phyloP scores from a whole-genome alignment of 2,888 invertebrate species.

The Mystacides longicornis region DNA sequence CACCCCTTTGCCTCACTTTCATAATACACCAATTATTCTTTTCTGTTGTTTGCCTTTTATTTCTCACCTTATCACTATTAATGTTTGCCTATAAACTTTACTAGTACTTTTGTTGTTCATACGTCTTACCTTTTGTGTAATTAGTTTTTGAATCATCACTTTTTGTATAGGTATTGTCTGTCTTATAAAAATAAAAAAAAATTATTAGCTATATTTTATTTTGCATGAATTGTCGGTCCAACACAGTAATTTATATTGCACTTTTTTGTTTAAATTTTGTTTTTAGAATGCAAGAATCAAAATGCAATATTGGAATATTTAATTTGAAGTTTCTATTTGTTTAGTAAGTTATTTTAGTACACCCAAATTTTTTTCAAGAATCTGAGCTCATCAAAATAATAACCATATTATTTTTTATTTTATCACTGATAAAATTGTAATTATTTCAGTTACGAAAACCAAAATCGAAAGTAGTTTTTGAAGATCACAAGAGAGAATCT shows the following conservation, averaged over 20 bases:
- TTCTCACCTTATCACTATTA: no score
- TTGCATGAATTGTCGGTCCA: no score
- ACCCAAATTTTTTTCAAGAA: not conserved
- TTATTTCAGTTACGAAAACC: not conserved
- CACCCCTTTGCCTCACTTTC: no score
- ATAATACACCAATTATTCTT: not conserved
- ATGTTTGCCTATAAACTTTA: no score
- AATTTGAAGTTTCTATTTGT: not conserved
- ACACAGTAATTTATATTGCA: no score
- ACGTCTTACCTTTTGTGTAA: no score
- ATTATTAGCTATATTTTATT: no score
- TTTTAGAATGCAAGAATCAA: not conserved
- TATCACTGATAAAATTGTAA: not conserved
- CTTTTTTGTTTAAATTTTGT: not conserved
- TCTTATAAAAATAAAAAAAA: no score
- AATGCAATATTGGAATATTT: constrained; percentile 1
- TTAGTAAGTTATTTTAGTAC: not conserved
- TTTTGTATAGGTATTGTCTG: no score
- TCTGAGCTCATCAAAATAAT: not conserved
- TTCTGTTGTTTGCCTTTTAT: not conserved
- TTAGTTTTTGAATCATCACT: no score
- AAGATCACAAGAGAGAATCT: constrained; percentile 3
- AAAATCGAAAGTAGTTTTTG: constrained; percentile 3
- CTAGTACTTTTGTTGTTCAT: no score
- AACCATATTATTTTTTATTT: not conserved